Percentiles rank a stretch among this genome's conserved stretches.
Conservation (phyloP, 2,113 vertebrate species). For the Aramus guarauna region DNA sequence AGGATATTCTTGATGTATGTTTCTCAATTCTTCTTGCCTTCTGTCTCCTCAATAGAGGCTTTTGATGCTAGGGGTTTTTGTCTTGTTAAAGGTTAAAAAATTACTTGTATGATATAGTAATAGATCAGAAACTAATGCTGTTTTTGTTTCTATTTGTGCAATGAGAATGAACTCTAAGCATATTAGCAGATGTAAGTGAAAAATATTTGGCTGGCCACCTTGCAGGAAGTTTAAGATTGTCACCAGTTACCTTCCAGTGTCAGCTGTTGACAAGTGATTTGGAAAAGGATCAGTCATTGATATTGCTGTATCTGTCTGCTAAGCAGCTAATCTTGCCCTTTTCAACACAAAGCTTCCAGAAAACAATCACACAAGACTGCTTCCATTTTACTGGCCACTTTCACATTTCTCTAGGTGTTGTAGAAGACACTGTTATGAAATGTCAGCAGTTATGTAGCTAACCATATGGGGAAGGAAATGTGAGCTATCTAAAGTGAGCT, state of each 20-base stretch:
- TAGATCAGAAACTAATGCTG: background rate
- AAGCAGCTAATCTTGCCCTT: background rate
- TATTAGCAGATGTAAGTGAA: background rate
- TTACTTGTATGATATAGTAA: background rate
- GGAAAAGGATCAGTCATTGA: background rate
- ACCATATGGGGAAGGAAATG: background rate
- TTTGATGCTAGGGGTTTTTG: background rate
- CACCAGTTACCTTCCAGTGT: background rate
- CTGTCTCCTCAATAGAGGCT: background rate
- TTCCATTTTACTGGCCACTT: background rate
- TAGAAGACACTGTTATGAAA: background rate
- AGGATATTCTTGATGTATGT: background rate
- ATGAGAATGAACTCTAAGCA: background rate
- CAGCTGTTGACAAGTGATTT: background rate
- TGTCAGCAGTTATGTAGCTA: background rate
- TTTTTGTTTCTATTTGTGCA: background rate
- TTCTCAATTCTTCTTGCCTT: background rate
- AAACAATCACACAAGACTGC: background rate
- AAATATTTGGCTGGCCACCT: background rate
- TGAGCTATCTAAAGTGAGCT: background rate
- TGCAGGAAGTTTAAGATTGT: background rate
- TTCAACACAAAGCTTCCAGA: background rate
- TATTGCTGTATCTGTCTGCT: background rate
- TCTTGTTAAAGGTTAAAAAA: background rate
- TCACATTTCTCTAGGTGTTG: background rate